Evolutionary conservation across 2,888 invertebrate genomes (phyloP).

Genomic region (Amphipyra tragopoginis): DNA sequence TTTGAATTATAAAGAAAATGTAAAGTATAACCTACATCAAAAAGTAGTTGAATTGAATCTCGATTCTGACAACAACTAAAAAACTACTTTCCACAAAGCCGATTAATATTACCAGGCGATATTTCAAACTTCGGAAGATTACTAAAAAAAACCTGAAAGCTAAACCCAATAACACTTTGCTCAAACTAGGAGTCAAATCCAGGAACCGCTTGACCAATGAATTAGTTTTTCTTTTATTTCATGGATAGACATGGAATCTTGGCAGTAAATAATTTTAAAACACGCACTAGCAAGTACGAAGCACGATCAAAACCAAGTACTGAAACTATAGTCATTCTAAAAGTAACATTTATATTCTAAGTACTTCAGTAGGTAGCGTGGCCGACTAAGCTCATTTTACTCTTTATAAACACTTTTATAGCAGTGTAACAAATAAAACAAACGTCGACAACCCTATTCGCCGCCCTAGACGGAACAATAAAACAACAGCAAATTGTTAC

Average conservation of each 20-base stretch:
- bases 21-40: too few species aligned
- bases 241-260: background rate
- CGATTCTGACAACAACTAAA: too few species aligned
- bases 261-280: background rate
- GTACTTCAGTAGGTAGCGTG: slow-evolving; percentile 30
- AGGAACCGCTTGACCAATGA: too few species aligned
- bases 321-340: slow-evolving; percentile 35
- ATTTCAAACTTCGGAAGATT: too few species aligned
- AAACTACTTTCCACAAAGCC: too few species aligned
- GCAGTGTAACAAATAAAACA: slow-evolving; percentile 62
- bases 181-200: too few species aligned
- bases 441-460: slow-evolving; percentile 61
- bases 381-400: slow-evolving; percentile 53
- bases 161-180: too few species aligned
- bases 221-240: too few species aligned
- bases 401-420: slow-evolving; percentile 60
- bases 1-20: too few species aligned
- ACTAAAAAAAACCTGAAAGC: too few species aligned
- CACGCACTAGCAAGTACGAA: slow-evolving; percentile 6
- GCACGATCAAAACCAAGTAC: slow-evolving; percentile 10
- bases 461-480: slow-evolving; percentile 57
- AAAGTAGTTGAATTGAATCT: too few species aligned
- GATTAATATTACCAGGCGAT: too few species aligned
- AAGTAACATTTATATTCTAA: slow-evolving; percentile 45
- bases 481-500: slow-evolving; percentile 63